Percentiles rank a stretch among this genome's conserved stretches.
Conservation (phyloP, 2,888 invertebrate species). For the Hoplodrina blanda region DNA sequence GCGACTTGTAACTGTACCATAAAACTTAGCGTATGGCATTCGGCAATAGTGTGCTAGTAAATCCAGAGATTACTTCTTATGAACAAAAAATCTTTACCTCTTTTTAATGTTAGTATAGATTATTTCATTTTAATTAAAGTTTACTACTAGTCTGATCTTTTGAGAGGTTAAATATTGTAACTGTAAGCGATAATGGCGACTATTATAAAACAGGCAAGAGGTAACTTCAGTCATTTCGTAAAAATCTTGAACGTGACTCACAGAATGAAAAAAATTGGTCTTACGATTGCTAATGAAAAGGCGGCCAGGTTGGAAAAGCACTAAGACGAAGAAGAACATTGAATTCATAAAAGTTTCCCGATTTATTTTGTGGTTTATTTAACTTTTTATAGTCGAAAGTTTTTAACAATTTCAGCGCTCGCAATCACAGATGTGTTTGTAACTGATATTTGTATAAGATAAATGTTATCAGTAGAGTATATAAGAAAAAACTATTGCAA, state of each 20-base stretch:
- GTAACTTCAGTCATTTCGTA: neutral
- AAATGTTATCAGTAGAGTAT: neutral
- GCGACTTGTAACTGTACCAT: too few relatives aligned
- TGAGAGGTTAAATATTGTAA: neutral
- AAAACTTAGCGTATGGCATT: too few relatives aligned
- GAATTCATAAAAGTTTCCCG: slow-evolving; percentile 29
- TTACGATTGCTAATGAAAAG: slow-evolving; percentile 29
- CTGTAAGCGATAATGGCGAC: neutral
- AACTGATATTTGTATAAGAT: slow-evolving; percentile 1
- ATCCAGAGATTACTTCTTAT: too few relatives aligned
- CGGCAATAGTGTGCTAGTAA: too few relatives aligned
- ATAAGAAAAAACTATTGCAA: neutral
- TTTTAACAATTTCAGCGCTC: slow-evolving; percentile 21
- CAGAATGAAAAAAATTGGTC: neutral
- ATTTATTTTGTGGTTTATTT: slow-evolving; percentile 33
- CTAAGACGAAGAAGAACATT: slow-evolving; percentile 16
- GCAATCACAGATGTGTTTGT: slow-evolving; percentile 17
- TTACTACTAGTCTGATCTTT: neutral
- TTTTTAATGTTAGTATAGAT: too few relatives aligned
- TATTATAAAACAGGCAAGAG: neutral
- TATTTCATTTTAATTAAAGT: too few relatives aligned
- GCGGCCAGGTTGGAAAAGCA: neutral
- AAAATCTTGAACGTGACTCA: slow-evolving; percentile 2
- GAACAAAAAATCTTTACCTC: too few relatives aligned
- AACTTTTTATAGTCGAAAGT: slow-evolving; percentile 39